Evolutionary conservation across 92 coral and sea anemone genomes (phyloP).

Genomic region (Paramuricea clavata): DNA sequence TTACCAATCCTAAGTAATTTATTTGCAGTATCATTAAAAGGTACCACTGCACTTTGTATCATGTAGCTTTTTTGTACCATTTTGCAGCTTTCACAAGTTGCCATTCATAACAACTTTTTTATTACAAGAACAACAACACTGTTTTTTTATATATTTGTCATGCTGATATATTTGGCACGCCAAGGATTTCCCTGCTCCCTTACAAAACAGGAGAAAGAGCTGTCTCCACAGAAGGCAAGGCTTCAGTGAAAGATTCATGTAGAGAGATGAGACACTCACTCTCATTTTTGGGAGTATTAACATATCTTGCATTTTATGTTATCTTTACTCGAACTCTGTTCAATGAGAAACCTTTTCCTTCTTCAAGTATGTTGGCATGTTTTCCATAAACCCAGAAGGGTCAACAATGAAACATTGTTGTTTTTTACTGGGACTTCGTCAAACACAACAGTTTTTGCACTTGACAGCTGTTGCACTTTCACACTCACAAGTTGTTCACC

Average conservation of each 20-base stretch:
- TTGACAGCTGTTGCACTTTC: conserved; percentile 22
- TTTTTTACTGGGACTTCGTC: conserved; percentile 58
- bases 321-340: conserved; percentile 65
- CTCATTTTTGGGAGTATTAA: conserved; percentile 47
- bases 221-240: conserved; percentile 42
- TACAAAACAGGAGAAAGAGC: conserved; percentile 49
- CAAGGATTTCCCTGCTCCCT: conserved; percentile 46
- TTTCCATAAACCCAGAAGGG: conserved; percentile 72
- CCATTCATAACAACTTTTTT: conserved; percentile 57
- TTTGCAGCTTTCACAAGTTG: conserved; percentile 57
- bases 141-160: conserved; percentile 40
- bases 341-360: conserved; percentile 66
- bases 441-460: conserved; percentile 45
- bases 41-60: conserved; percentile 56
- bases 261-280: conserved; percentile 42
- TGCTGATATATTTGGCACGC: conserved; percentile 46
- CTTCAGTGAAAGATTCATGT: conserved; percentile 53
- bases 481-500: conserved; percentile 56
- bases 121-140: conserved; percentile 59
- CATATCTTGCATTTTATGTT: conserved; percentile 49
- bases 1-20: conserved; percentile 43
- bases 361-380: conserved; percentile 56
- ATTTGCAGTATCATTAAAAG: conserved; percentile 47
- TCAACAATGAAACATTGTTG: conserved; percentile 65
- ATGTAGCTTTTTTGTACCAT: conserved; percentile 40